Percentiles rank a stretch among this genome's conserved stretches.
These are phyloP conservation scores for Galemys pyrenaicus DNA, from an alignment of 2,113 vertebrate genomes.

Conservation along the genomic window DNA sequence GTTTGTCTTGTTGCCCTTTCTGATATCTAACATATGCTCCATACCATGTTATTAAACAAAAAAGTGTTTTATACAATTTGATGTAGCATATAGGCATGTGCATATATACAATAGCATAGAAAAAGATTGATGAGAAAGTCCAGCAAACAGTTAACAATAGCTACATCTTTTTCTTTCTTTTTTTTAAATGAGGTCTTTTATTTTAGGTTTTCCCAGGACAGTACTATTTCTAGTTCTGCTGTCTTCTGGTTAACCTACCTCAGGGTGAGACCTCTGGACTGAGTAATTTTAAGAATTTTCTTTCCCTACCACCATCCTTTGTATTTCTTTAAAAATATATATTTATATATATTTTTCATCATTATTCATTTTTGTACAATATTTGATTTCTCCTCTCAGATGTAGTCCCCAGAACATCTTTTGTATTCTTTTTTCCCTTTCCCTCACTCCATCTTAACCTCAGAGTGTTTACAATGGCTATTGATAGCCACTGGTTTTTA, in stretches of 20 bases:
- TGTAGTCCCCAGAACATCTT: no score
- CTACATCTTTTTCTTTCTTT: no score
- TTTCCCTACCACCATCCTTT: no score
- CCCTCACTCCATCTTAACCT: no score
- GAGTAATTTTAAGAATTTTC: no score
- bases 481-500: no score
- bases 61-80: neutral
- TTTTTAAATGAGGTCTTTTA: conserved; percentile 15
- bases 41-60: neutral
- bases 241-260: neutral
- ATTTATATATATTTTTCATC: no score
- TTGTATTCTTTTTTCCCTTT: no score
- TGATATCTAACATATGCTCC: neutral
- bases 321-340: no score
- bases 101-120: neutral
- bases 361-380: no score
- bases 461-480: no score
- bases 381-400: no score
- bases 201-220: neutral
- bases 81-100: neutral
- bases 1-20: neutral
- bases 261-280: neutral
- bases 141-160: neutral
- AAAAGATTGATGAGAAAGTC: neutral
- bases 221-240: neutral